Percentiles rank a stretch among this genome's conserved stretches.
These are phyloP conservation scores for Magallana gigas DNA, from an alignment of 1,140 invertebrate species.

Conservation along the genomic window DNA sequence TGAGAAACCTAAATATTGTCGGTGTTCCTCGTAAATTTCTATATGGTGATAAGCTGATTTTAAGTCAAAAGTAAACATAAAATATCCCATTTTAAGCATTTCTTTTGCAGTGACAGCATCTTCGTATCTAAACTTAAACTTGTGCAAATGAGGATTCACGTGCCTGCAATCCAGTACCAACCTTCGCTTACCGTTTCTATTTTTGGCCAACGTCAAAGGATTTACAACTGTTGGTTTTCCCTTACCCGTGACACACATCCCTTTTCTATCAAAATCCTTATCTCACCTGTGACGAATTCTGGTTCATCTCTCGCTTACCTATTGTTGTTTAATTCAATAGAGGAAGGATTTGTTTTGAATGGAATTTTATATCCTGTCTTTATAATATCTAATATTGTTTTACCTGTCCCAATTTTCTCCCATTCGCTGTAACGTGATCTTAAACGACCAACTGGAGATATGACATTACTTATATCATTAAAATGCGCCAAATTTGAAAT, in stretches of 20 bases:
- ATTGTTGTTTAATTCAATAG: conserved; percentile 42
- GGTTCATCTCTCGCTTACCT: conserved; percentile 43
- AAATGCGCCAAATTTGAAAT: no score
- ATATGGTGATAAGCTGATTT: no score
- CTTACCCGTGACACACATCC: background rate
- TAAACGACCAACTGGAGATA: no score
- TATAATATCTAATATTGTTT: no score
- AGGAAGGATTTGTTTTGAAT: no score
- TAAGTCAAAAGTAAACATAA: no score
- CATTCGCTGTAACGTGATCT: no score
- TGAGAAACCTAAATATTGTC: no score
- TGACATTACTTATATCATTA: no score
- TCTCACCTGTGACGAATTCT: conserved; percentile 39
- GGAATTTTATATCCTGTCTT: no score
- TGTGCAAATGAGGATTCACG: conserved; percentile 49
- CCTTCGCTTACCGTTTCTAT: conserved; percentile 18
- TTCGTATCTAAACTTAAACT: conserved; percentile 53
- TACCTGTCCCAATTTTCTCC: no score
- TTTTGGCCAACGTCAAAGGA: conserved; percentile 48
- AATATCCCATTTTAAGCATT: conserved; percentile 18
- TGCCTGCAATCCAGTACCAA: conserved; percentile 45
- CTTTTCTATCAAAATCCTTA: conserved; percentile 10
- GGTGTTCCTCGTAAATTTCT: no score
- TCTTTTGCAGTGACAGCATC: conserved; percentile 32
- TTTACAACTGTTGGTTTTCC: conserved; percentile 19